Evolutionary conservation across 2,888 invertebrate species (phyloP).

Genomic region (Petrolisthes cinctipes): DNA sequence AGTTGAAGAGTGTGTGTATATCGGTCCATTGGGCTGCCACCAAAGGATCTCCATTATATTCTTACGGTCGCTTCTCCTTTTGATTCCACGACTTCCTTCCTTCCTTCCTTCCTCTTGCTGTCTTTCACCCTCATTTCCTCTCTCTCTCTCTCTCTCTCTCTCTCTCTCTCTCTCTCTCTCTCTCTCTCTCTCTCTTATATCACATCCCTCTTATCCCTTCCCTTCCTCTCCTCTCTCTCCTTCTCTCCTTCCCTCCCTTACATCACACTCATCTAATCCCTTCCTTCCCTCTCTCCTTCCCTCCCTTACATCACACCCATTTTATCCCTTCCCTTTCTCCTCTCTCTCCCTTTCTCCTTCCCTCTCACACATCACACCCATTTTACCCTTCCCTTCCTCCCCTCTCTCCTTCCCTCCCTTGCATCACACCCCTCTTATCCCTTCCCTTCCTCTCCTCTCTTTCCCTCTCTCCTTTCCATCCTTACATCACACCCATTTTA

Average conservation of each 20-base stretch:
- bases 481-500: background rate
- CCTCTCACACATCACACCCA: too few species aligned
- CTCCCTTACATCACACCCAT: too few species aligned
- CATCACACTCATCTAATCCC: background rate
- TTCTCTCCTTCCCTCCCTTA: background rate
- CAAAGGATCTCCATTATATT: background rate
- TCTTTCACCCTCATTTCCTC: background rate
- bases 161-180: background rate
- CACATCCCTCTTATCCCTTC: too few species aligned
- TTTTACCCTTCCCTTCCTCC: background rate
- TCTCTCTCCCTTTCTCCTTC: background rate
- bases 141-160: background rate
- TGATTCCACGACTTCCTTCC: background rate
- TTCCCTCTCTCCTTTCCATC: background rate
- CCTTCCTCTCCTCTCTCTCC: too few species aligned
- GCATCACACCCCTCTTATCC: too few species aligned
- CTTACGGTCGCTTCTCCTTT: background rate
- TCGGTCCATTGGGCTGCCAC: background rate
- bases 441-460: too few species aligned
- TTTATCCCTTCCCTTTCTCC: too few species aligned
- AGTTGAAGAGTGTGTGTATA: background rate
- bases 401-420: background rate
- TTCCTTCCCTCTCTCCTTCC: background rate
- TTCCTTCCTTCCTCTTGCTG: background rate
- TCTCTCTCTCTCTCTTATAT: background rate